Evolutionary conservation across 2,113 vertebrate species (phyloP).

Genomic region (Bufo gargarizans): DNA sequence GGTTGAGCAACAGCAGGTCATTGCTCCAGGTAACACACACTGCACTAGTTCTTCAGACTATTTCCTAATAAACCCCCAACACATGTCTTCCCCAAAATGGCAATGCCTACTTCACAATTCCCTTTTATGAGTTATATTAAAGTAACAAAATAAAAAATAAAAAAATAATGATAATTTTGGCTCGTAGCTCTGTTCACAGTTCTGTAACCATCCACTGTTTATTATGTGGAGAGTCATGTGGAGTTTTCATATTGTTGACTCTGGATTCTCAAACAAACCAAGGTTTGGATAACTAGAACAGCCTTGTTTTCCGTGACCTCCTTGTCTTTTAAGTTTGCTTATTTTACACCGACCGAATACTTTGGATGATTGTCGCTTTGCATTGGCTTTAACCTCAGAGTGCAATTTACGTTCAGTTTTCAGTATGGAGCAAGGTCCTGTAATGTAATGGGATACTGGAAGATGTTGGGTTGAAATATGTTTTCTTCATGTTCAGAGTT

Average conservation of each 20-base stretch:
- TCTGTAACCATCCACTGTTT: constrained; percentile 37
- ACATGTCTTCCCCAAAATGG: neutral
- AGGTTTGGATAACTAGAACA: constrained; percentile 46
- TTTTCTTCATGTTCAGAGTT: neutral
- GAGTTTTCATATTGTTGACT: constrained; percentile 53
- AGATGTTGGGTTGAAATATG: constrained; percentile 8
- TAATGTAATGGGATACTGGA: neutral
- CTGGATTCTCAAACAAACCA: constrained; percentile 45
- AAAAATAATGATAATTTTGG: constrained; percentile 21
- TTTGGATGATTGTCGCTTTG: constrained; percentile 52
- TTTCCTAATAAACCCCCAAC: neutral
- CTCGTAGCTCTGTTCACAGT: neutral
- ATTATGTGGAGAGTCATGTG: constrained; percentile 46
- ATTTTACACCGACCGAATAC: constrained; percentile 37
- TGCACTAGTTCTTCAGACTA: neutral
- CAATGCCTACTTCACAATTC: neutral
- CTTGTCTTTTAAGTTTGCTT: constrained; percentile 53
- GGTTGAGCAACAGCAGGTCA: neutral
- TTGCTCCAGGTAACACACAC: neutral
- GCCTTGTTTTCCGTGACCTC: constrained; percentile 50
- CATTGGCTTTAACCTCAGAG: constrained; percentile 12
- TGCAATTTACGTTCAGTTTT: constrained; percentile 6
- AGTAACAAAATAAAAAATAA: neutral
- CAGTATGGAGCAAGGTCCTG: constrained; percentile 5
- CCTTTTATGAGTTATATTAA: neutral